phyloP scores from a whole-genome alignment of 2,113 vertebrate genomes.

The Bufo gargarizans region DNA sequence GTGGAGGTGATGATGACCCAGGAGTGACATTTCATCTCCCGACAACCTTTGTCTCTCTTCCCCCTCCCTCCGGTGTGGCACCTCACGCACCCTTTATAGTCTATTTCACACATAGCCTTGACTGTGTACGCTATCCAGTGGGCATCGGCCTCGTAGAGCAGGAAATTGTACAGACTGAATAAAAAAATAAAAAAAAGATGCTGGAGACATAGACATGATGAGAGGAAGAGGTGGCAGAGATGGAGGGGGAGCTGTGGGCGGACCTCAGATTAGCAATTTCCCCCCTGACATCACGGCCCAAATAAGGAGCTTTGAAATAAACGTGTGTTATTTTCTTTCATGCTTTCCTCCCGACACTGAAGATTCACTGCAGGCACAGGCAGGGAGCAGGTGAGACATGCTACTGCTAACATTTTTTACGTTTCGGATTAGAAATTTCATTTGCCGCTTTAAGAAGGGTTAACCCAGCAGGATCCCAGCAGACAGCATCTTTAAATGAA shows the following conservation, averaged over 20 bases:
- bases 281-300: conserved; percentile 88
- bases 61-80: neutral
- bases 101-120: conserved; percentile 57
- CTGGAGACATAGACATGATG: conserved; percentile 29
- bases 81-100: conserved; percentile 11
- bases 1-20: conserved; percentile 1
- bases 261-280: conserved; percentile 78
- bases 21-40: conserved; percentile 26
- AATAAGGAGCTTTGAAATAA: conserved; percentile 84
- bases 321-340: conserved; percentile 65
- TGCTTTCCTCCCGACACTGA: conserved; percentile 62
- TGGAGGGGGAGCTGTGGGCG: conserved; percentile 70
- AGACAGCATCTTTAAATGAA: conserved; percentile 47
- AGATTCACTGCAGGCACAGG: conserved; percentile 57
- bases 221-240: conserved; percentile 44
- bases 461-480: conserved; percentile 33
- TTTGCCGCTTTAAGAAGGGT: conserved; percentile 6
- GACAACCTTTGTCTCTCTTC: conserved; percentile 5
- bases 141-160: conserved; percentile 66
- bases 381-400: conserved; percentile 48
- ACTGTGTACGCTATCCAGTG: neutral
- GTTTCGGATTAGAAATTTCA: neutral
- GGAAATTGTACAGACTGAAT: conserved; percentile 77
- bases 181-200: conserved; percentile 62
- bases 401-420: neutral